Evolutionary conservation across 2,113 vertebrate genomes (phyloP), one percentile per base, ranked within the genome.

Genomic region (Sebastes fasciatus): DNA sequence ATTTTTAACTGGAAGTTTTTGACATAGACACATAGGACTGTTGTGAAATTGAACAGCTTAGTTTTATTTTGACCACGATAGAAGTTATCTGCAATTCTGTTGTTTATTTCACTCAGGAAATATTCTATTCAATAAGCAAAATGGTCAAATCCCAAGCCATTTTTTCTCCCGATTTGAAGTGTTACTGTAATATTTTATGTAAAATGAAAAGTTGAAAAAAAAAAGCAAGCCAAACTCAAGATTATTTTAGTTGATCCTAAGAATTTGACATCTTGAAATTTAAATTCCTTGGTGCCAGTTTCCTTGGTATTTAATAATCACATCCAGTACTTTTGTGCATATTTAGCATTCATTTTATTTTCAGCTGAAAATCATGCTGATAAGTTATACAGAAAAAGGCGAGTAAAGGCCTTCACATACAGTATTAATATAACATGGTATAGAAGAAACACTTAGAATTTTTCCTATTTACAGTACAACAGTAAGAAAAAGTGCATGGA

Each of bases 301-400:
- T 55, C 13, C 6, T 5, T n/a, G 3, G 17, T 40, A 21, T 17
- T 19, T 0, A 64, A 68, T 49, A 11, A 34, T 21, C 3, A 16
- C 63, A 48, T 21, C 9, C 8, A 75, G 42, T 21, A 26, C 45
- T 14, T 68, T 46, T 83, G 57, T 92, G 86, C 78, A 84, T 92
- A 87, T 87, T 86, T 77, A 82, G 78, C 81, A 87, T 82, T 90
- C 55, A 79, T 75, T 93, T 92, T 86, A 86, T 85, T 91, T 80
- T 85, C 79, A 91, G 91, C 82, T 85, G 70, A 90, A 93, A 94
- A 89, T 86, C 92, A 95, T 95, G 91, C 91, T 91, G 85, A 88
- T 82, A 54, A 68, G n/a, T 74, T 90, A 87, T 75, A 89, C 42
- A 83, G 89, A 82, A 76, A 91, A 82, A 85, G 78, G 77, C 54